Evolutionary conservation across 2,797 vertebrate species (phyloP).

Genomic region (Schizopygopsis pylzovi): DNA sequence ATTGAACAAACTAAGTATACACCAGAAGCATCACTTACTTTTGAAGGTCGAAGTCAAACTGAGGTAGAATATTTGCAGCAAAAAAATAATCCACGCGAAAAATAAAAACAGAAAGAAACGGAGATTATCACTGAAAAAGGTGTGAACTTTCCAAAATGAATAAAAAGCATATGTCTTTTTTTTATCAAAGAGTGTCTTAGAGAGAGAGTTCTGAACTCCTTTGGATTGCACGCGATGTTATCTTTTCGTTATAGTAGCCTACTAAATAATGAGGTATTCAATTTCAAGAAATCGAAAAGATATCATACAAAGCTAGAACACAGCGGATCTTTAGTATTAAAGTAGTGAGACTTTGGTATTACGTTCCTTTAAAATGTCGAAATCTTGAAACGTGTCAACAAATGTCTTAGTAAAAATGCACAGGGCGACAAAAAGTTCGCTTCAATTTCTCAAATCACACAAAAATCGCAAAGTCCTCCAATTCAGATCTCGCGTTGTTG

Average conservation of each 20-base stretch:
- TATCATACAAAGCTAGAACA: constrained; percentile 62
- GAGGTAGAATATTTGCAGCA: constrained; percentile 73
- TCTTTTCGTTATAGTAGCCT: constrained; percentile 66
- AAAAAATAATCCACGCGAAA: constrained; percentile 79
- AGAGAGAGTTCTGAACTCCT: constrained; percentile 69
- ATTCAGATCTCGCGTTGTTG: constrained; percentile 34
- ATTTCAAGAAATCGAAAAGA: constrained; percentile 63
- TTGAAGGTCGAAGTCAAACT: constrained; percentile 79
- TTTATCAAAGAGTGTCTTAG: constrained; percentile 52
- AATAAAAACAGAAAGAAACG: constrained; percentile 57
- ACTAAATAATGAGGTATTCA: constrained; percentile 77
- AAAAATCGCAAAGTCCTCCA: constrained; percentile 25
- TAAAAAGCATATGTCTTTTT: constrained; percentile 55
- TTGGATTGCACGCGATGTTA: constrained; percentile 71
- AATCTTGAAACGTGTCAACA: constrained; percentile 22
- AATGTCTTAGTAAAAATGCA: constrained; percentile 26
- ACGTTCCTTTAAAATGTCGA: constrained; percentile 59
- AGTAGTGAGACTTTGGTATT: constrained; percentile 79
- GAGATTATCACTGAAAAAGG: constrained; percentile 67
- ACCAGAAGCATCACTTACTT: constrained; percentile 74
- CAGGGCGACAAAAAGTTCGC: constrained; percentile 28
- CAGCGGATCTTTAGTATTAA: constrained; percentile 64
- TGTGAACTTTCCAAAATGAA: constrained; percentile 67
- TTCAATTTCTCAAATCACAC: constrained; percentile 18
- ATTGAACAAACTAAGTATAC: neutral